These are phyloP conservation scores for Candidula unifasciata DNA, from an alignment of 2,888 invertebrate genomes.

Conservation along the genomic window DNA sequence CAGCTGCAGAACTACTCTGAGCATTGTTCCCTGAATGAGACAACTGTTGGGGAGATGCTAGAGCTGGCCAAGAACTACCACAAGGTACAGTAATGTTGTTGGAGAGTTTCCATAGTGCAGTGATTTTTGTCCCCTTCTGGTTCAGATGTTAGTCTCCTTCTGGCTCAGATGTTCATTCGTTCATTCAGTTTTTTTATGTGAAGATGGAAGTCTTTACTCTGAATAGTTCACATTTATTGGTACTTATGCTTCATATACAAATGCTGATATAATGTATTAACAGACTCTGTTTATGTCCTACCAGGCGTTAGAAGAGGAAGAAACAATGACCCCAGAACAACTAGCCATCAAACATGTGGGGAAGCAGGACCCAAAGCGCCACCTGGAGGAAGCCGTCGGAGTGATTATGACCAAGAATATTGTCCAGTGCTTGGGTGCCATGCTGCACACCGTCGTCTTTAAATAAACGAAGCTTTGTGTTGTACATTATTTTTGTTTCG, in stretches of 20 bases:
- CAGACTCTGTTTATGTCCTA: background rate
- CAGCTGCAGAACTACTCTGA: constrained; percentile 82
- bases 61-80: constrained; percentile 98
- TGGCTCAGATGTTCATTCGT: too few relatives aligned
- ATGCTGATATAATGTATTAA: too few relatives aligned
- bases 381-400: constrained; percentile 98
- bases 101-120: too few relatives aligned
- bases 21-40: constrained; percentile 94
- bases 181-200: too few relatives aligned
- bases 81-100: constrained; percentile 81
- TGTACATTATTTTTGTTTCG: background rate
- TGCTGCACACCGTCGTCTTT: constrained; percentile 92
- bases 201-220: too few relatives aligned
- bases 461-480: constrained; percentile 81
- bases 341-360: constrained; percentile 99
- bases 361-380: constrained; percentile 96
- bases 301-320: constrained; percentile 96
- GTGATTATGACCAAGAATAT: constrained; percentile 97
- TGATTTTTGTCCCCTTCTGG: too few relatives aligned
- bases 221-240: too few relatives aligned
- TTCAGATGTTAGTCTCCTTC: too few relatives aligned
- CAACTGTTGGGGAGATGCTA: constrained; percentile 96
- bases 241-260: too few relatives aligned
- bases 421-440: constrained; percentile 95
- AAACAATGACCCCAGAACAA: constrained; percentile 99